These are phyloP conservation scores for Molossus alvarezi DNA, from an alignment of 2,797 vertebrate species.

Conservation along the genomic window DNA sequence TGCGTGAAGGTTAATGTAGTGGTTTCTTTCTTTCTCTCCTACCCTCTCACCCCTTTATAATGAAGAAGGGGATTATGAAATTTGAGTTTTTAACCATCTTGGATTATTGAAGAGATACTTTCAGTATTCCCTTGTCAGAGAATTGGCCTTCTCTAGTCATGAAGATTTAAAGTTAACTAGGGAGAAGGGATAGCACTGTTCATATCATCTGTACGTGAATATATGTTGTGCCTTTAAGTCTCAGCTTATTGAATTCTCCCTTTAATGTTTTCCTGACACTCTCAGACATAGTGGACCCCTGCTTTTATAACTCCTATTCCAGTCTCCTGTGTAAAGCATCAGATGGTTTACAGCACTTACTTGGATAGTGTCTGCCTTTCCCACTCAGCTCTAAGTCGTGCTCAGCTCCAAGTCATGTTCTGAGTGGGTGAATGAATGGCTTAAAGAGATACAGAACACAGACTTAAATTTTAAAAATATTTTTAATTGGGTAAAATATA, in stretches of 20 bases:
- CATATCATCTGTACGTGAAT: background rate
- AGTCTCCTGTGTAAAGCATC: background rate
- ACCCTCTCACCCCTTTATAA: background rate
- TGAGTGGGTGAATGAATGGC: background rate
- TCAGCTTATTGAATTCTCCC: background rate
- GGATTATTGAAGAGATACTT: background rate
- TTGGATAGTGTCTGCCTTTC: background rate
- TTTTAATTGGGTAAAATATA: background rate
- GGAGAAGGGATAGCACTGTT: background rate
- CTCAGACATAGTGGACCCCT: background rate
- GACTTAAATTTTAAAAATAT: background rate
- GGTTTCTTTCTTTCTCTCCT: background rate
- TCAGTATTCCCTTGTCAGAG: background rate
- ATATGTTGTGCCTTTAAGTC: background rate
- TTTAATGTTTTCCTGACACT: background rate
- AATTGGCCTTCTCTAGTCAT: background rate
- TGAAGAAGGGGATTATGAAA: background rate
- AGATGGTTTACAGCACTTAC: background rate
- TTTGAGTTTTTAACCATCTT: background rate
- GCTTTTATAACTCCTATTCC: background rate
- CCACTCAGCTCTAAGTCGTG: background rate
- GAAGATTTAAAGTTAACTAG: background rate
- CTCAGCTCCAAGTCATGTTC: background rate
- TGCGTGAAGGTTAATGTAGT: slow-evolving; percentile 1
- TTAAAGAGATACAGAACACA: background rate